Percentiles rank a stretch among this genome's conserved stretches.
Conservation (phyloP, 2,113 vertebrate genomes). For the Dascyllus trimaculatus region DNA sequence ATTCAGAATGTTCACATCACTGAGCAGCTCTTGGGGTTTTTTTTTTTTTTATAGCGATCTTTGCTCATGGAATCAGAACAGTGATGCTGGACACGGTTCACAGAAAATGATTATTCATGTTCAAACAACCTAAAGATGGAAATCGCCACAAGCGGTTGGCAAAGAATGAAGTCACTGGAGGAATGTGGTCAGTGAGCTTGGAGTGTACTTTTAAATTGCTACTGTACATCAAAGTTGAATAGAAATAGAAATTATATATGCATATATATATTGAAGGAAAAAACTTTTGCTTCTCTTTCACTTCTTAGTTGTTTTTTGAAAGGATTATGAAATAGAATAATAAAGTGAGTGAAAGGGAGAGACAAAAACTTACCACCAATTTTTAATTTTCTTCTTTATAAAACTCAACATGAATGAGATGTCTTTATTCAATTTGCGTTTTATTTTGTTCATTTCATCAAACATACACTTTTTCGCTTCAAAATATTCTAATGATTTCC, state of each 20-base stretch:
- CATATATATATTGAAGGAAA: constrained; percentile 54
- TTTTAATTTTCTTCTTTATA: constrained; percentile 46
- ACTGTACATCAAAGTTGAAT: neutral
- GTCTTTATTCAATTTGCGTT: constrained; percentile 77
- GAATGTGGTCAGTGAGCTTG: neutral
- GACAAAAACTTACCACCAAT: constrained; percentile 52
- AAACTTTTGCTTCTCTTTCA: constrained; percentile 85
- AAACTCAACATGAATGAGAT: constrained; percentile 70
- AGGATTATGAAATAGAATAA: constrained; percentile 77
- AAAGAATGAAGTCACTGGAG: constrained; percentile 20
- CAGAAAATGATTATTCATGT: constrained; percentile 57
- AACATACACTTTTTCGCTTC: constrained; percentile 73
- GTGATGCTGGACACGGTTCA: constrained; percentile 28
- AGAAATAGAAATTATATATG: neutral
- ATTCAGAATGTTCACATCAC: constrained; percentile 47
- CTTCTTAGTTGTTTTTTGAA: constrained; percentile 76
- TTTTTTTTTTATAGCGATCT: constrained; percentile 7
- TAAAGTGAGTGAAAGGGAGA: constrained; percentile 61
- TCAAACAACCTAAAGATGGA: constrained; percentile 31
- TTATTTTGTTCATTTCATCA: constrained; percentile 71
- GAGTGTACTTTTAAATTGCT: neutral
- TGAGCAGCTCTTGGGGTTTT: constrained; percentile 8
- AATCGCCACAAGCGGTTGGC: constrained; percentile 27
- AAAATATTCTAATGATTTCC: constrained; percentile 55
- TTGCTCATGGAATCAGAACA: constrained; percentile 27